These are phyloP conservation scores for Coreius guichenoti DNA, from an alignment of 2,797 vertebrate genomes.

Conservation along the genomic window DNA sequence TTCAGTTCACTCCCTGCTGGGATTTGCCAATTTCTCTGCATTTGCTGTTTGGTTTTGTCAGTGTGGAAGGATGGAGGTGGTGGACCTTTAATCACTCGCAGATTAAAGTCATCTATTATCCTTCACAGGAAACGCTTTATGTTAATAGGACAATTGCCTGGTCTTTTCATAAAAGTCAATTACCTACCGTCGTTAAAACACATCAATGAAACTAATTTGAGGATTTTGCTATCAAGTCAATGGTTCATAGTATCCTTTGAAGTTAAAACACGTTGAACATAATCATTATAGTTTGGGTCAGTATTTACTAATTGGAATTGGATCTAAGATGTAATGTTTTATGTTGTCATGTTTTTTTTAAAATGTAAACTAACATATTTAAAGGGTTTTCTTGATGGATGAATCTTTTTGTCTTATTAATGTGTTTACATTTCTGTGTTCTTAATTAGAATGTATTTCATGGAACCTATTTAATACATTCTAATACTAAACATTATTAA, in stretches of 20 bases:
- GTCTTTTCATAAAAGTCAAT: constrained; percentile 42
- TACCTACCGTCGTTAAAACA: constrained; percentile 15
- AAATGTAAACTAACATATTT: constrained; percentile 12
- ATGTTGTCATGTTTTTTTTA: constrained; percentile 36
- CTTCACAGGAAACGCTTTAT: constrained; percentile 45
- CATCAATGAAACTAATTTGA: constrained; percentile 26
- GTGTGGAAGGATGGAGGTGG: constrained; percentile 40
- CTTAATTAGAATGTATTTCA: constrained; percentile 16
- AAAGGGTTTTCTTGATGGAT: constrained; percentile 27
- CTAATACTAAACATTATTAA: not conserved
- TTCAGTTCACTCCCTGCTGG: constrained; percentile 60
- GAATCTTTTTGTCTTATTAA: constrained; percentile 8
- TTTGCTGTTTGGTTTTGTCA: constrained; percentile 45
- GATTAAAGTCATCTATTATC: constrained; percentile 46
- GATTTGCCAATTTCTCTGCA: constrained; percentile 48
- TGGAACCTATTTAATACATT: not conserved
- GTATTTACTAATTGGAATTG: constrained; percentile 2
- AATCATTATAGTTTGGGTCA: not conserved
- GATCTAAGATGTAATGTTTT: constrained; percentile 39
- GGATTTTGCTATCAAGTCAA: constrained; percentile 33
- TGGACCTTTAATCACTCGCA: constrained; percentile 44
- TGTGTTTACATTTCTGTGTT: not conserved
- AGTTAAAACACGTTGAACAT: constrained; percentile 30
- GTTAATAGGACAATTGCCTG: constrained; percentile 49
- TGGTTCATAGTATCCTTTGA: constrained; percentile 26